A percentile compares a stretch with the other conserved stretches of the same genome.
phyloP scores from a whole-genome alignment of 1,140 invertebrate genomes.

The Magallana angulata region DNA sequence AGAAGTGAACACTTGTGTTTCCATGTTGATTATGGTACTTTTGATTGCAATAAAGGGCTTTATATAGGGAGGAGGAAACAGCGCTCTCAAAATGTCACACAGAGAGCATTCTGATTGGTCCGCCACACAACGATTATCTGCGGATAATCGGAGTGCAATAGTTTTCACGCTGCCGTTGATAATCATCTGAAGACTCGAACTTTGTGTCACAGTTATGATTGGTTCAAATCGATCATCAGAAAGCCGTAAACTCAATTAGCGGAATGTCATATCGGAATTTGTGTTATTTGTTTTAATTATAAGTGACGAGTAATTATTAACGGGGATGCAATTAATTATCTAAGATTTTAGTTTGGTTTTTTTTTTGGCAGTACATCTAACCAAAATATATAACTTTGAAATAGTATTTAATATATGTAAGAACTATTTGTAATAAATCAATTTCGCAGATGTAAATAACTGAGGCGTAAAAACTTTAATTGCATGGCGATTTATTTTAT shows the following conservation, averaged over 20 bases:
- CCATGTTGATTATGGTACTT: neutral
- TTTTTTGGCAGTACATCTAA: too few relatives aligned
- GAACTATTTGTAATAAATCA: too few relatives aligned
- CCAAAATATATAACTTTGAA: too few relatives aligned
- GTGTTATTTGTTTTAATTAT: too few relatives aligned
- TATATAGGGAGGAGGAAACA: neutral
- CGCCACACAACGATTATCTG: neutral
- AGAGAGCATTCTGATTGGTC: neutral
- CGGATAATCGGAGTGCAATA: neutral
- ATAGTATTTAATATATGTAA: too few relatives aligned
- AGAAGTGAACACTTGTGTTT: neutral
- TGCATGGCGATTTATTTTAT: too few relatives aligned
- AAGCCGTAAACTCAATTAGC: neutral
- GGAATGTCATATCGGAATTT: neutral
- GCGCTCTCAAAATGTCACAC: neutral
- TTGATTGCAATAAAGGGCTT: neutral
- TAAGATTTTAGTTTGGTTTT: too few relatives aligned
- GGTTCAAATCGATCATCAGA: neutral
- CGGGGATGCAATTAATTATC: too few relatives aligned
- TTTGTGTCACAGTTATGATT: slow-evolving; percentile 12
- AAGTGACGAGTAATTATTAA: too few relatives aligned
- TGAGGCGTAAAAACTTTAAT: too few relatives aligned
- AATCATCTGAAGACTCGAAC: neutral
- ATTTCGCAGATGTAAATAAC: too few relatives aligned
- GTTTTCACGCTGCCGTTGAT: neutral